These are phyloP conservation scores for Nezara viridula DNA, from an alignment of 2,888 invertebrate species.

Conservation along the genomic window DNA sequence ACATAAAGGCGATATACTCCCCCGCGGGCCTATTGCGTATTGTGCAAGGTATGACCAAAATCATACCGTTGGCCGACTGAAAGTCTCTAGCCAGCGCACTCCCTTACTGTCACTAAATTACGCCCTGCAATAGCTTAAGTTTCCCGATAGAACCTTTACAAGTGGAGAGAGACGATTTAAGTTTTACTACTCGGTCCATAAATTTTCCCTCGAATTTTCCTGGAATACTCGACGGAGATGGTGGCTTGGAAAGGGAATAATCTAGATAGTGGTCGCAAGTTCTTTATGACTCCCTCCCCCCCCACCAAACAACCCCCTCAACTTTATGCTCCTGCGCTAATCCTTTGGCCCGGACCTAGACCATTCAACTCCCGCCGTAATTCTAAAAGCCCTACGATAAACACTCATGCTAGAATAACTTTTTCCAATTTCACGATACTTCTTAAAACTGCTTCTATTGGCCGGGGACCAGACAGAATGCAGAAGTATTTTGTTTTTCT, in stretches of 20 bases:
- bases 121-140: neutral
- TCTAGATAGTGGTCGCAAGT: slow-evolving; percentile 25
- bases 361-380: neutral
- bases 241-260: neutral
- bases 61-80: no score
- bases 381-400: neutral
- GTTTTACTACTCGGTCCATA: neutral
- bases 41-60: no score
- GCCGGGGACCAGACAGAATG: slow-evolving; percentile 9
- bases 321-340: slow-evolving; percentile 8
- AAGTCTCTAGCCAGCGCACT: no score
- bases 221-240: neutral
- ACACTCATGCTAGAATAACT: neutral
- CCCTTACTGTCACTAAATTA: neutral
- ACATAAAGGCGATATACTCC: no score
- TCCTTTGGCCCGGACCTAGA: slow-evolving; percentile 4
- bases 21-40: no score
- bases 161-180: slow-evolving; percentile 26
- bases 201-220: neutral
- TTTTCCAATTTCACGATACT: slow-evolving; percentile 13
- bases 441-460: slow-evolving; percentile 28
- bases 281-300: neutral
- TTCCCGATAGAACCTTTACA: neutral
- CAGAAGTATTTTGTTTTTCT: slow-evolving; percentile 22
- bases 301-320: neutral